Evolutionary conservation across 2,888 invertebrate genomes (phyloP).

Genomic region (Scaptomyza polygonia): DNA sequence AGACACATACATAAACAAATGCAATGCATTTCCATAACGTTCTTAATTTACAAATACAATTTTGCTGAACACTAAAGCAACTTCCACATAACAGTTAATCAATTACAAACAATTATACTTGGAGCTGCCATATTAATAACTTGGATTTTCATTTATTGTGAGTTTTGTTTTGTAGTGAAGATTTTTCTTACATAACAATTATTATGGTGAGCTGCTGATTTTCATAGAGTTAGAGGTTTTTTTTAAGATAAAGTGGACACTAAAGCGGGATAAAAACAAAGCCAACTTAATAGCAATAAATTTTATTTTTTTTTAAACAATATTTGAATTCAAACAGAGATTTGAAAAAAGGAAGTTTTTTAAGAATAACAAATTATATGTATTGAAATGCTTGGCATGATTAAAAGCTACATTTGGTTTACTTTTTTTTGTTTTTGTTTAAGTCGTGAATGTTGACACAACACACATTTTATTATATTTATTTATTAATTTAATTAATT

Average conservation of each 20-base stretch:
- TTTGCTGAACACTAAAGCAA: slow-evolving; percentile 75
- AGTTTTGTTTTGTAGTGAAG: slow-evolving; percentile 33
- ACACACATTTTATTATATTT: slow-evolving; percentile 37
- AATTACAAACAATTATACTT: slow-evolving; percentile 48
- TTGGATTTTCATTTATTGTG: slow-evolving; percentile 18
- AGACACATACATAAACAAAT: slow-evolving; percentile 70
- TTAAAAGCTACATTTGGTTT: slow-evolving; percentile 67
- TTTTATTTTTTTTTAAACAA: slow-evolving; percentile 17
- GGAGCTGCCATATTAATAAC: slow-evolving; percentile 56
- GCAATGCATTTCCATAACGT: slow-evolving; percentile 60
- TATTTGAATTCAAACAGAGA: slow-evolving; percentile 33
- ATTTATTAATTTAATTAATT: slow-evolving; percentile 23
- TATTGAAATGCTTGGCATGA: slow-evolving; percentile 72
- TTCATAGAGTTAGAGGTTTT: neutral
- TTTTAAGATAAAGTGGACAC: slow-evolving; percentile 24
- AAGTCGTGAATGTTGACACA: slow-evolving; percentile 55
- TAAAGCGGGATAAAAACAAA: slow-evolving; percentile 27
- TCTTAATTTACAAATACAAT: slow-evolving; percentile 57
- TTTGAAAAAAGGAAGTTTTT: slow-evolving; percentile 37
- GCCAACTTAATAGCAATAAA: slow-evolving; percentile 1
- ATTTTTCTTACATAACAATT: slow-evolving; percentile 46
- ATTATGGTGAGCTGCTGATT: slow-evolving; percentile 42
- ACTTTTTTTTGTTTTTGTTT: slow-evolving; percentile 4
- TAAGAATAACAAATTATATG: slow-evolving; percentile 46
- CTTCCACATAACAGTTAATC: slow-evolving; percentile 49